phyloP scores from a whole-genome alignment of 2,797 vertebrate genomes.

The Aythya fuligula region DNA sequence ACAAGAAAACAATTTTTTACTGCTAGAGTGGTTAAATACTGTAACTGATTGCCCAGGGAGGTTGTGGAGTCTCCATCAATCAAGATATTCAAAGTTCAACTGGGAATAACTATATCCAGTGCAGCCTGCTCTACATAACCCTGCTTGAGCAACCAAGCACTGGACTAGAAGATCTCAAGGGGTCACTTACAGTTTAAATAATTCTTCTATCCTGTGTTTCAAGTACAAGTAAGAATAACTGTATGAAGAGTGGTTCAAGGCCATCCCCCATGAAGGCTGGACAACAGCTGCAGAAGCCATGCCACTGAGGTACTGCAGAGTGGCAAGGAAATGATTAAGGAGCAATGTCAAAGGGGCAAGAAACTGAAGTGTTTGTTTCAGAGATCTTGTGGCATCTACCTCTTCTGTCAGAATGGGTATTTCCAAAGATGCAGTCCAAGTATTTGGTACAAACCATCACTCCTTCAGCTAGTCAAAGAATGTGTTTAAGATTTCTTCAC shows the following conservation, averaged over 20 bases:
- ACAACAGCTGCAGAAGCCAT: not conserved
- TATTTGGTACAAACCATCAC: not conserved
- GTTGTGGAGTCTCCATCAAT: not conserved
- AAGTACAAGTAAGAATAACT: not conserved
- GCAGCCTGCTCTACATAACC: not conserved
- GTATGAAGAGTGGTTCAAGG: not conserved
- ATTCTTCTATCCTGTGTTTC: not conserved
- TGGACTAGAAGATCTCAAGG: not conserved
- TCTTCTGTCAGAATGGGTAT: not conserved
- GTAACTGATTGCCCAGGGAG: not conserved
- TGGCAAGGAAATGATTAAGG: not conserved
- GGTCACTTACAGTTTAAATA: not conserved
- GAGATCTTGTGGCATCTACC: not conserved
- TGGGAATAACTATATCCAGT: not conserved
- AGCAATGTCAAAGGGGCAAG: not conserved
- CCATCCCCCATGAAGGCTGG: not conserved
- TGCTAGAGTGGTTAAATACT: not conserved
- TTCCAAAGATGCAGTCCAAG: not conserved
- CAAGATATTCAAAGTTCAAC: not conserved
- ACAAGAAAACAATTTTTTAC: not conserved
- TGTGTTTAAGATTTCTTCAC: not conserved
- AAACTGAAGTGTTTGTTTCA: not conserved
- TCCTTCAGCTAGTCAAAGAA: not conserved
- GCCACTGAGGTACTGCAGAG: not conserved
- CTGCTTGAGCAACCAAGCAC: not conserved